A percentile compares a stretch with the other conserved stretches of the same genome.
These are phyloP conservation scores for Lepidostoma basale DNA, from an alignment of 1,140 invertebrate species.

Conservation along the genomic window DNA sequence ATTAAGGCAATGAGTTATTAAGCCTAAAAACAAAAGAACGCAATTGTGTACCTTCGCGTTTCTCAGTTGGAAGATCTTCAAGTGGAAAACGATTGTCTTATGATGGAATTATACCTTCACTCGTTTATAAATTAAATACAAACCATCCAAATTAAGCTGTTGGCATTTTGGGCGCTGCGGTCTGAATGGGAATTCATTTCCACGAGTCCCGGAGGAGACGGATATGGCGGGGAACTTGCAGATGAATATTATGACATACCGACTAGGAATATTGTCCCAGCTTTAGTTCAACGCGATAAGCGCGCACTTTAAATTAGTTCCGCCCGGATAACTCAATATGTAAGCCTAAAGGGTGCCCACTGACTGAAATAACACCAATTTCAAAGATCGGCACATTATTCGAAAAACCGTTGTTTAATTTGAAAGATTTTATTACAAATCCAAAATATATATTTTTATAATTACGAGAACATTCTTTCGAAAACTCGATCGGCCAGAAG, in stretches of 20 bases:
- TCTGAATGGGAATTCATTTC: slow-evolving; percentile 1
- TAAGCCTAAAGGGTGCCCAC: too few relatives aligned
- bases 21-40: slow-evolving; percentile 7
- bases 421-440: too few relatives aligned
- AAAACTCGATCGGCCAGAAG: too few relatives aligned
- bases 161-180: slow-evolving; percentile 1
- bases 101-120: slow-evolving; percentile 6
- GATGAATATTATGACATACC: background rate
- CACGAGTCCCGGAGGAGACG: background rate
- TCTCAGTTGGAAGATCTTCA: background rate
- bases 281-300: background rate
- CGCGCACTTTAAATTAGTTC: background rate
- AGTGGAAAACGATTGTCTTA: slow-evolving; percentile 21
- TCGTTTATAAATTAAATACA: slow-evolving; percentile 19
- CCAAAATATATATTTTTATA: too few relatives aligned
- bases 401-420: too few relatives aligned
- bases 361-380: too few relatives aligned
- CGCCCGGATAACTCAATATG: background rate
- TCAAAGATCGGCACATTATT: too few relatives aligned
- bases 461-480: too few relatives aligned
- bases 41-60: background rate
- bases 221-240: background rate
- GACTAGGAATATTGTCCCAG: background rate
- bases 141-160: slow-evolving; percentile 16
- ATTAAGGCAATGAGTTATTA: slow-evolving; percentile 22